phyloP scores from a whole-genome alignment of 2,888 invertebrate species.

The Caenorhabditis sp. region DNA sequence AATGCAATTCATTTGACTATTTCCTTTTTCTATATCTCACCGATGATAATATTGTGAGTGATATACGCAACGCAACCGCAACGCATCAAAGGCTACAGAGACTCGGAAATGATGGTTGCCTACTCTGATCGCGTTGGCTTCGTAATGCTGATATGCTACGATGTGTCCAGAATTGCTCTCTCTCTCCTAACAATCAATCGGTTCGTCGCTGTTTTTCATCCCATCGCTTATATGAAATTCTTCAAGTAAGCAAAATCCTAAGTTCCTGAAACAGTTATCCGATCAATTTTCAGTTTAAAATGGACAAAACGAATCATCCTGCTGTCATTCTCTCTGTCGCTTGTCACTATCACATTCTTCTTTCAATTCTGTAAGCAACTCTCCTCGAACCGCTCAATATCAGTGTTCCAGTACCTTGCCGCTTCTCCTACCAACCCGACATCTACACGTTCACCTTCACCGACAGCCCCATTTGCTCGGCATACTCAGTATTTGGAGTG shows the following conservation, averaged over 20 bases:
- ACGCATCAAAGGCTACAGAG: no score
- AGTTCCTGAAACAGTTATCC: slow-evolving; percentile 12
- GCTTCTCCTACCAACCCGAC: slow-evolving; percentile 26
- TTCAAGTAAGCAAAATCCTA: no score
- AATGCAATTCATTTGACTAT: no score
- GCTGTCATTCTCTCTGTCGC: neutral
- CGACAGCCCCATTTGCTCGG: slow-evolving; percentile 7
- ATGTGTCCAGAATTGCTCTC: slow-evolving; percentile 8
- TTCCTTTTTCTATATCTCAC: no score
- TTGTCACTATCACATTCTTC: neutral
- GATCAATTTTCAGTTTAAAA: slow-evolving; percentile 11
- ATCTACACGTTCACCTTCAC: slow-evolving; percentile 19
- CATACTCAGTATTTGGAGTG: slow-evolving; percentile 24
- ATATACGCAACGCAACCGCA: no score
- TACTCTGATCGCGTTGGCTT: slow-evolving; percentile 27
- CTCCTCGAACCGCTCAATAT: neutral
- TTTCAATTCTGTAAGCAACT: no score
- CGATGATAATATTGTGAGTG: no score
- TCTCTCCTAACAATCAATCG: slow-evolving; percentile 33
- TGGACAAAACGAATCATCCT: slow-evolving; percentile 5
- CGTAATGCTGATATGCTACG: slow-evolving; percentile 44
- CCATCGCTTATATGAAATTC: no score
- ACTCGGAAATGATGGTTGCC: no score
- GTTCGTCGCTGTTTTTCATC: slow-evolving; percentile 35
- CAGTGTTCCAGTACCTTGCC: neutral